Base-by-base conservation (phyloP, 2,113 vertebrate genomes). In the Glaucidium brasilianum region DNA sequence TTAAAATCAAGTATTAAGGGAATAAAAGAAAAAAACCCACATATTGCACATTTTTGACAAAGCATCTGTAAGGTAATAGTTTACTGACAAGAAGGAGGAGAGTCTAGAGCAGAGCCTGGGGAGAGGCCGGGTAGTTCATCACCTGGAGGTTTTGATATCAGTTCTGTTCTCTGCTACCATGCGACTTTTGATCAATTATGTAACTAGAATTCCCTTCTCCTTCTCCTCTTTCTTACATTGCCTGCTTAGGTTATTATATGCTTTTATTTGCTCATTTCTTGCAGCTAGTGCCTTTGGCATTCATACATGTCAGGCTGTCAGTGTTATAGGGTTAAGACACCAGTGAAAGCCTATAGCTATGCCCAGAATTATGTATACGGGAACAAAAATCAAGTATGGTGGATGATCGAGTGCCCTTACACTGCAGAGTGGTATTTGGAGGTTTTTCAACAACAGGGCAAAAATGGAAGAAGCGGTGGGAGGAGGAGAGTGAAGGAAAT, bases 1-100 rank as follows among this genome's bases (percentile, higher is more conserved):
- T 91, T 72, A 83, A 94, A 95, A 94, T 82, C 45, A 69, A 88
- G 39, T 69, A 83, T 82, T 96, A 90, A 82, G 37, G 15, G 67
- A 92, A 94, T 59, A 82, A 76, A 92, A 91, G 25, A 18, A 0
- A 35, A 41, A 87, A 56, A 13, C 13, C 4, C 6, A 60, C 23
- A 83, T 66, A 71, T 10, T 67, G 39, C 26, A 56, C 4, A 88
- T 90, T 88, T 96, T 96, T 80, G 55, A 71, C 80, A 49, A 92
- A 67, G 21, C 9, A 30, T 83, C 45, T 85, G 15, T 69, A 93
- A 79, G 23, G 21, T 90, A 90, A 53, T 32, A 68, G 39, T 90
- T 89, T 89, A 56, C 77, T 75, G 80, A 75, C 56, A 89, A 73
- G 39, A 63, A 80, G 20, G 26, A 87, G 30, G 8, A 22, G 10